These are phyloP conservation scores for Lepus townsendii DNA, from an alignment of 2,797 vertebrate species.

Conservation along the genomic window DNA sequence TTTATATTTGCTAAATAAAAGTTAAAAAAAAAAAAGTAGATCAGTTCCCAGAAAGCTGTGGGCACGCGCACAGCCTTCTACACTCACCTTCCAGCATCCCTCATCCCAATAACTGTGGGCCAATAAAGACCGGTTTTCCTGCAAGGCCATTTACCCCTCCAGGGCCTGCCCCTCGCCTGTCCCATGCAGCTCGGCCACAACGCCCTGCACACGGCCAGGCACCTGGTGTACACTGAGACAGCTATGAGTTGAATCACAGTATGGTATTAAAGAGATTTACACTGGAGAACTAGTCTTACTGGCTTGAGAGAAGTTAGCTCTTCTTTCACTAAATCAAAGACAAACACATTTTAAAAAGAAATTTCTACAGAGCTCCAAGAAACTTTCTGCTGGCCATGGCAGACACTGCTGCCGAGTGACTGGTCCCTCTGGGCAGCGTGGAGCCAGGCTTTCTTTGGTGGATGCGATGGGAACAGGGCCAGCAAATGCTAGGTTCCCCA, in stretches of 20 bases:
- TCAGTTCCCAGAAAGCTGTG: neutral
- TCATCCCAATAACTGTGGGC: neutral
- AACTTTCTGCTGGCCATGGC: neutral
- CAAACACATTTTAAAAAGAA: neutral
- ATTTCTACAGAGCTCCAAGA: neutral
- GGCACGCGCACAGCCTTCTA: neutral
- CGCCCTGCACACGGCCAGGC: too few species aligned
- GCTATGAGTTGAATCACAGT: neutral
- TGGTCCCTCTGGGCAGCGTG: neutral
- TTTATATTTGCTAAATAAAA: too few species aligned
- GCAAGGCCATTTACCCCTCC: too few species aligned
- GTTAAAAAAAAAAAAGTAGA: neutral
- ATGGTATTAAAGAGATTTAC: neutral
- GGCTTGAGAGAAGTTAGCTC: constrained; percentile 18
- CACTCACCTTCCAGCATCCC: neutral
- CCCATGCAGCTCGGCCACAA: neutral
- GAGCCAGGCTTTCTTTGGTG: neutral
- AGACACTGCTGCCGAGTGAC: neutral
- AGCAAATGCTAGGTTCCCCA: neutral
- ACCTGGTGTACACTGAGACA: neutral
- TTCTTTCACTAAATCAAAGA: neutral
- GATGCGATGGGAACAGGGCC: constrained; percentile 20
- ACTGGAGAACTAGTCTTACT: neutral
- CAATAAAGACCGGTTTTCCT: neutral
- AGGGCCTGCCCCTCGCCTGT: neutral